Evolutionary conservation across 2,113 vertebrate species (phyloP), one percentile per base, ranked within the genome.

Genomic region (Poeciliopsis retropinna): DNA sequence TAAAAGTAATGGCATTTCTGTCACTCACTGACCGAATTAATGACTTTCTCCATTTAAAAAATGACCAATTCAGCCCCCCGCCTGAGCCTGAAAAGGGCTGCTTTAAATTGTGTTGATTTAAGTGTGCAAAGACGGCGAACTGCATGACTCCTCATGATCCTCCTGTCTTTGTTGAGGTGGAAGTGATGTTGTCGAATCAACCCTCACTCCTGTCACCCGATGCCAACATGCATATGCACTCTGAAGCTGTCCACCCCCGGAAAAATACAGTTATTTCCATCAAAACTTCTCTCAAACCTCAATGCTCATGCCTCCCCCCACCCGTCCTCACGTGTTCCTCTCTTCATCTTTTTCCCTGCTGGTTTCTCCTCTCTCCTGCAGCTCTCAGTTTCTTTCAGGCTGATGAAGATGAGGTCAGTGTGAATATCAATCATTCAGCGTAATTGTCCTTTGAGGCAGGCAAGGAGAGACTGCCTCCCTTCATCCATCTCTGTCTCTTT

Each of bases 361-460:
- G 47, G 32, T 60, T 75, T 77, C 75, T 34, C 64, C 17, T 51
- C 68, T 67, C 64, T 81, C 54, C 74, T 78, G 67, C 61, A 61
- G 73, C 57, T n/a, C n/a, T 17, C 37, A 44, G 64, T 87, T 84
- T 79, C 85, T 87, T 84, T 79, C 78, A 76, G 70, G 69, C 72
- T 81, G 89, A 87, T 81, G 81, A 90, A 41, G 79, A 87, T 80
- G 87, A 84, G 86, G 87, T 92, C 89, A 86, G 85, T 80, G 39
- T 82, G 78, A 89, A 91, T 92, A 93, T 94, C 85, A 92, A 91
- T 94, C 92, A 94, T 70, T 91, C 77, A 66, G 22, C 79, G 74
- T 93, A 93, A 93, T 92, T 91, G 91, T 92, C 92, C 91, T 92
- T 89, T 93, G 89, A 91, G 83, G 78, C 92, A 92, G 85, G 70